These are phyloP conservation scores for Dryobotodes eremita DNA, from an alignment of 2,888 invertebrate species.

Conservation along the genomic window DNA sequence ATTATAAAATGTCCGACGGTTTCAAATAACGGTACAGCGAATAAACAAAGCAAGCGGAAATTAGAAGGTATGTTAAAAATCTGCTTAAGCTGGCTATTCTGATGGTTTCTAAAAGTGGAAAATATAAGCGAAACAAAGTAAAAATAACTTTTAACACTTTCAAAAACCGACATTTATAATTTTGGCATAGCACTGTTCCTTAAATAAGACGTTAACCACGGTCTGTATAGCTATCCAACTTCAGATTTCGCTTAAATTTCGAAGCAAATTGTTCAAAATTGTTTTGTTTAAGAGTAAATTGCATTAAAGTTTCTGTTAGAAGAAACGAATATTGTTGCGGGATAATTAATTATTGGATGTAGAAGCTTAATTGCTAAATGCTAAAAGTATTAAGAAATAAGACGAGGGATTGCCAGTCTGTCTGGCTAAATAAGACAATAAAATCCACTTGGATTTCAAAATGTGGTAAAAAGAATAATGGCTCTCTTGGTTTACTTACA, in stretches of 20 bases:
- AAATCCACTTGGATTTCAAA: conserved; percentile 38
- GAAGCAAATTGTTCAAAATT: conserved; percentile 42
- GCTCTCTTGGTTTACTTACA: background rate
- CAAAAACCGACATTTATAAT: conserved; percentile 23
- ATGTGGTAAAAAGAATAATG: background rate
- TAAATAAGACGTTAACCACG: conserved; percentile 24
- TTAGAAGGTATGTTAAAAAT: conserved; percentile 27
- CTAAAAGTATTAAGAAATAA: conserved; percentile 48
- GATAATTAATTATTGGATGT: conserved; percentile 42
- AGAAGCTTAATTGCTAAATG: conserved; percentile 51
- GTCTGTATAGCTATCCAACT: conserved; percentile 45
- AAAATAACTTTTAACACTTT: conserved; percentile 12
- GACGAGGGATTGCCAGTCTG: conserved; percentile 31
- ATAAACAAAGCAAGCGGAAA: conserved; percentile 47
- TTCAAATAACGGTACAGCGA: conserved; percentile 8
- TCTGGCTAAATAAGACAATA: conserved; percentile 44
- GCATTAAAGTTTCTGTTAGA: conserved; percentile 50
- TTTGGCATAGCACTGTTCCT: conserved; percentile 10
- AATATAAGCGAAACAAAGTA: conserved; percentile 17
- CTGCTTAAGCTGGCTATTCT: background rate
- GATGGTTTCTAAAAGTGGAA: conserved; percentile 15
- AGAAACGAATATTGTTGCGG: conserved; percentile 31
- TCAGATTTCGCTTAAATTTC: conserved; percentile 37
- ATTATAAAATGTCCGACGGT: conserved; percentile 24
- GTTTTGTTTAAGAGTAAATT: conserved; percentile 44